These are phyloP conservation scores for Doris montereyensis DNA, from an alignment of 2,888 invertebrate species.

Conservation along the genomic window DNA sequence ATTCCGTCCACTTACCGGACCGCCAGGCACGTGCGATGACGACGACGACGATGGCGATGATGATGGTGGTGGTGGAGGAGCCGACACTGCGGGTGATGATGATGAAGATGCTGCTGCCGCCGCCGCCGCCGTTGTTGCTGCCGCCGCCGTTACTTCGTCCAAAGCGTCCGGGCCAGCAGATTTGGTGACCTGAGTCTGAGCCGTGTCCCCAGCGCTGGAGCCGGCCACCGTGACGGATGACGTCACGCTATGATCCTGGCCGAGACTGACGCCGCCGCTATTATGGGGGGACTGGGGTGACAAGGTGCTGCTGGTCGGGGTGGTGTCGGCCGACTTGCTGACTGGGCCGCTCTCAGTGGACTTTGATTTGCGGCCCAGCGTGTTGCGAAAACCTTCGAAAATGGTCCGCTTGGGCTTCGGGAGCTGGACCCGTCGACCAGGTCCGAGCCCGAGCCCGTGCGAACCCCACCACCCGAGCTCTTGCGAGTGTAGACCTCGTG, in stretches of 20 bases:
- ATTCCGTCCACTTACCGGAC: constrained; percentile 42
- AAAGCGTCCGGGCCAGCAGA: constrained; percentile 14
- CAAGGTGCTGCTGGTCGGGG: not conserved
- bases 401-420: constrained; percentile 76
- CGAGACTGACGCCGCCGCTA: no score
- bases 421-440: constrained; percentile 35
- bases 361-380: constrained; percentile 76
- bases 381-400: constrained; percentile 79
- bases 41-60: constrained; percentile 9
- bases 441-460: not conserved
- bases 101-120: not conserved
- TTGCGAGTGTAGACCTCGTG: not conserved
- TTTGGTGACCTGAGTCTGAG: constrained; percentile 15
- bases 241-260: not conserved
- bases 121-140: constrained; percentile 22
- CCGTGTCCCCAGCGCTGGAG: no score
- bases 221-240: not conserved
- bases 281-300: no score
- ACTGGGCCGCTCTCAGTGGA: constrained; percentile 14
- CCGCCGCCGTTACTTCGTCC: constrained; percentile 28
- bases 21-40: not conserved
- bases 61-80: constrained; percentile 27
- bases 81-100: not conserved
- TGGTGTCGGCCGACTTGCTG: not conserved
- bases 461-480: constrained; percentile 18